Conservation (phyloP, 2,888 invertebrate species). For the Amphiduros pacificus region DNA sequence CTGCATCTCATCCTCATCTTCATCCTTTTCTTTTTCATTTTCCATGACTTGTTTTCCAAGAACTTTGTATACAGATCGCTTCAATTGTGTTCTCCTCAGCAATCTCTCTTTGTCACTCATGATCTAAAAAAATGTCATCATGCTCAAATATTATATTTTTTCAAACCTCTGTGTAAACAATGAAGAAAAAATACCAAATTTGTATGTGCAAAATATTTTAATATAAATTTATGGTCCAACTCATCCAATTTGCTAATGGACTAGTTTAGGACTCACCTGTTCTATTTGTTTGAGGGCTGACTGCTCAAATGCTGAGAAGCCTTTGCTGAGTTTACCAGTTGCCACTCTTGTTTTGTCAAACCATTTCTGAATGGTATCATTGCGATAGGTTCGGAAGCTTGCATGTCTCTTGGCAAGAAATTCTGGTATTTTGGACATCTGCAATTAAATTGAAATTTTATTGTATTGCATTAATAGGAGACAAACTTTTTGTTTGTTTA, state of each 20-base stretch:
- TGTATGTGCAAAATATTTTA: background rate
- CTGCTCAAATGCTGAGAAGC: constrained; percentile 67
- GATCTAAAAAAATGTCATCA: constrained; percentile 23
- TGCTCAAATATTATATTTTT: background rate
- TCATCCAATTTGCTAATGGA: too few species aligned
- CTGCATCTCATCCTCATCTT: too few species aligned
- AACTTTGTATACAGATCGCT: constrained; percentile 70
- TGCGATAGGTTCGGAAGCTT: constrained; percentile 64
- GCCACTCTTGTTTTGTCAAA: constrained; percentile 83
- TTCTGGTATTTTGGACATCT: constrained; percentile 45
- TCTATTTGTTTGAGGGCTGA: constrained; percentile 77
- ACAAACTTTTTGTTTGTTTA: too few species aligned
- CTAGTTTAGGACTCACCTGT: constrained; percentile 64
- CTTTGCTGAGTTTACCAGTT: constrained; percentile 68
- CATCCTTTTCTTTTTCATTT: too few species aligned
- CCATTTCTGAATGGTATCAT: constrained; percentile 88
- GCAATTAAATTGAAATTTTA: constrained; percentile 32
- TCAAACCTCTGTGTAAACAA: background rate
- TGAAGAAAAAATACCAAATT: background rate
- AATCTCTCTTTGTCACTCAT: constrained; percentile 72
- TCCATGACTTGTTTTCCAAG: constrained; percentile 45
- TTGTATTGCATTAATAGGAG: background rate
- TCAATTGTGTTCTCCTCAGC: constrained; percentile 77
- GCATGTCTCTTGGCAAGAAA: constrained; percentile 49
- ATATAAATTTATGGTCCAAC: background rate